Base-by-base conservation (phyloP, 2,888 invertebrate genomes). In the Nycteola revayana region DNA sequence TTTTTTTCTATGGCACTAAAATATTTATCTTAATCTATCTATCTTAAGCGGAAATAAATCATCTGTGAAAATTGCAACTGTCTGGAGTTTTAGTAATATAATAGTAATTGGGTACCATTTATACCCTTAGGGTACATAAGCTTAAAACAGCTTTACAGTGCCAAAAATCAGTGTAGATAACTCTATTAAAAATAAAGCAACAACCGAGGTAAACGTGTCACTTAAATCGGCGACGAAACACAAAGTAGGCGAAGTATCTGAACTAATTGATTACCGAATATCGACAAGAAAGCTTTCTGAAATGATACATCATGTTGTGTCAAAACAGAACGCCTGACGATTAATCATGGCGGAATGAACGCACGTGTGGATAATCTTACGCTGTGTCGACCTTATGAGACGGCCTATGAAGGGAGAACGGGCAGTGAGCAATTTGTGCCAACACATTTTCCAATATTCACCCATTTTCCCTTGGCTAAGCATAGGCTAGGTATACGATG, bases 301-400 rank as follows among this genome's bases (percentile, higher is more conserved):
- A 83, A 81, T 87, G 84, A 86, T 86, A 85, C 86, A 86, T 86
- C 84, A 82, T 69, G 71, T 60, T 58, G 70, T 72, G 85, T 85
- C 86, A 82, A 62, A 75, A 73, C 83, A 71, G 74, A 63, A 76
- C 62, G 75, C 59, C 51, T 32, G 47, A 51, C 77, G 59, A 87
- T 87, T 82, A 84, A 87, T 86, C 85, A 85, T 75, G 59, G 36
- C 42, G 56, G 53, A 50, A 50, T 54, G 53, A 40, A 57, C 54
- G 54, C 59, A 77, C 76, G 80, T 78, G 79, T 61, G 60, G 59
- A 68, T 74, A 75, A 77, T 81, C 78, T 80, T 78, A 77, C 66
- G 70, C 66, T 64, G 61, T 60, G 60, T 49, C 60, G 63, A 52
- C 49, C 48, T 34, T 37, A 40, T 57, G 26, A 42, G 32, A 20